Base-by-base conservation (phyloP, 2,888 invertebrate species). In the Xestia c-nigrum region DNA sequence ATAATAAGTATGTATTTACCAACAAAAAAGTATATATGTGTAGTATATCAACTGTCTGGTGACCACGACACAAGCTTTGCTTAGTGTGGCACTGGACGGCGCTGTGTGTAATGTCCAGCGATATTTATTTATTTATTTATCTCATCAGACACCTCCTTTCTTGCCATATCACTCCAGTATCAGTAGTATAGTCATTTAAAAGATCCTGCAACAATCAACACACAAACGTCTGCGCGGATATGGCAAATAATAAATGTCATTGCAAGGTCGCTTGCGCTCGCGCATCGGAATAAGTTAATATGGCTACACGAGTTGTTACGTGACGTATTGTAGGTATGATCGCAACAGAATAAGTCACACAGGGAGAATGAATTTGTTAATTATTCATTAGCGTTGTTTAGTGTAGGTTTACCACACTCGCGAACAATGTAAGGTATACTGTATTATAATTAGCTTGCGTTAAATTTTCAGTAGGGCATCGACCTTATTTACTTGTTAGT, bases 221-320 rank as follows among this genome's bases (percentile, higher is more conserved):
- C 40, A 47, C 31, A 21, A 21, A 47, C 31, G 3, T 40, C 16
- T 47, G 52, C 38, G 24, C 59, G 46, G 19, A n/a, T 12, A n/a
- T 71, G 16, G 79, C 55, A 79, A 78, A 72, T 61, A 73, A 61
- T 67, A 40, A 73, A 78, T 67, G 78, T 78, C 80, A 79, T 50
- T 50, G 80, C 73, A 79, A 78, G 78, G 78, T 78, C 16, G 63
- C 47, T 10, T 6, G 73, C 78, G 80, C 61, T 16, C 12, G 66
- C 73, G 74, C 80, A 80, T 79, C 72, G 0, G 52, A 66, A 66
- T 78, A 55, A 66, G 52, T 78, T 66, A 40, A 66, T 61, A 21
- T 61, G 47, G 24, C 5, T 31, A 55, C 55, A 79, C 66, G 52
- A 50, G 65, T 5, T n/a, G 40, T 66, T 59, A 31, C n/a, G 46